Conservation (phyloP, 2,113 vertebrate species). For the Colistium nudipinnis region DNA sequence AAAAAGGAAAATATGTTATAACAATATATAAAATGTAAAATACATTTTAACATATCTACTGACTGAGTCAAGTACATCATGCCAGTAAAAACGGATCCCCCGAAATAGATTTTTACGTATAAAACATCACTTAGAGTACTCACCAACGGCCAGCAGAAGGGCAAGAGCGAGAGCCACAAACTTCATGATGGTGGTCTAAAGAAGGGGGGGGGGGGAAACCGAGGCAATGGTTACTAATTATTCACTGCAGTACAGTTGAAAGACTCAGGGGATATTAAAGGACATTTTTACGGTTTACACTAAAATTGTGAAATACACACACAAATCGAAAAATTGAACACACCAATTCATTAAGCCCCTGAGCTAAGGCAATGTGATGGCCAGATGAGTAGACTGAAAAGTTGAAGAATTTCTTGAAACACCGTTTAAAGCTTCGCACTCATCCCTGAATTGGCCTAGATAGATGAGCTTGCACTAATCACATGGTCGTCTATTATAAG, state of each 20-base stretch:
- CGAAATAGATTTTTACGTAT: not conserved
- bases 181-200: constrained; percentile 80
- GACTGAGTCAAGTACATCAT: not conserved
- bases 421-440: constrained; percentile 11
- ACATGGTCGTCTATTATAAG: constrained; percentile 36
- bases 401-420: constrained; percentile 10
- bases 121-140: constrained; percentile 21
- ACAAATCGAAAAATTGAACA: not conserved
- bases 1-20: not conserved
- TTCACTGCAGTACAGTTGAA: not conserved
- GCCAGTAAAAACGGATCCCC: not conserved
- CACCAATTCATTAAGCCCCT: not conserved
- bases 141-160: constrained; percentile 80
- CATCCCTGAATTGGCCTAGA: constrained; percentile 4
- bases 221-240: not conserved
- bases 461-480: constrained; percentile 8
- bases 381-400: constrained; percentile 13
- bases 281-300: not conserved
- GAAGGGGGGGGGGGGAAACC: constrained; percentile 12
- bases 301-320: not conserved
- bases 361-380: not conserved
- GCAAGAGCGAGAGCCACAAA: constrained; percentile 75
- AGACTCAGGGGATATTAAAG: not conserved
- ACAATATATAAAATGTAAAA: no score
- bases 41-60: no score